These are phyloP conservation scores for Harpagifer antarcticus DNA, from an alignment of 2,797 vertebrate genomes.

Conservation along the genomic window DNA sequence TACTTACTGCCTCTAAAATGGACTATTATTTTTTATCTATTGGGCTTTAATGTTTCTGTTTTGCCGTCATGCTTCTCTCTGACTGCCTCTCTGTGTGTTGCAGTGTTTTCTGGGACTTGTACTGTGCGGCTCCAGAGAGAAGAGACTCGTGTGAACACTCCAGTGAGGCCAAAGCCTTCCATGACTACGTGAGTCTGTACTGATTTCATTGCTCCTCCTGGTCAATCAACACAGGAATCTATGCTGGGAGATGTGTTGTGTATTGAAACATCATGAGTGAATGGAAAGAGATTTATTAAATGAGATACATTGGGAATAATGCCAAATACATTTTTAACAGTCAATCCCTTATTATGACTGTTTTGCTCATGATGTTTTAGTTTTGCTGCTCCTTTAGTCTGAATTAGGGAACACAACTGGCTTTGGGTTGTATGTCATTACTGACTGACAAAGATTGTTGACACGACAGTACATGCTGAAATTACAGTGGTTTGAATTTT, in stretches of 20 bases:
- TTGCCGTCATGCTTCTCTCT: not conserved
- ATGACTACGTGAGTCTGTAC: constrained; percentile 92
- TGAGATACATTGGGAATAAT: not conserved
- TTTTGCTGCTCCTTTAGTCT: not conserved
- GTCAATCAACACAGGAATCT: not conserved
- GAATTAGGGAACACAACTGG: not conserved
- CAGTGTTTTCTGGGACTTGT: constrained; percentile 97
- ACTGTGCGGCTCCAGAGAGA: constrained; percentile 94
- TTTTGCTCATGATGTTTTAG: not conserved
- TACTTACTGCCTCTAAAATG: constrained; percentile 16
- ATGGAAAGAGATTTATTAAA: not conserved
- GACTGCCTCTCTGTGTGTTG: constrained; percentile 44
- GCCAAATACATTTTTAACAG: not conserved
- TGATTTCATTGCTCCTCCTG: constrained; percentile 6
- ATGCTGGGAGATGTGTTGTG: not conserved
- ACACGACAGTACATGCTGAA: not conserved
- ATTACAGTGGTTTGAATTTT: not conserved
- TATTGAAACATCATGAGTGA: not conserved
- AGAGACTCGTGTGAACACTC: constrained; percentile 94
- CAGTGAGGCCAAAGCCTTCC: constrained; percentile 95
- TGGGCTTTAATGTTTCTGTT: constrained; percentile 6
- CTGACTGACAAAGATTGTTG: not conserved
- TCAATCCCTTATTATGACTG: not conserved
- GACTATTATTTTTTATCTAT: constrained; percentile 20
- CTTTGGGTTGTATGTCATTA: not conserved